These are phyloP conservation scores for Heliothis virescens DNA, from an alignment of 1,140 invertebrate species.

Conservation along the genomic window DNA sequence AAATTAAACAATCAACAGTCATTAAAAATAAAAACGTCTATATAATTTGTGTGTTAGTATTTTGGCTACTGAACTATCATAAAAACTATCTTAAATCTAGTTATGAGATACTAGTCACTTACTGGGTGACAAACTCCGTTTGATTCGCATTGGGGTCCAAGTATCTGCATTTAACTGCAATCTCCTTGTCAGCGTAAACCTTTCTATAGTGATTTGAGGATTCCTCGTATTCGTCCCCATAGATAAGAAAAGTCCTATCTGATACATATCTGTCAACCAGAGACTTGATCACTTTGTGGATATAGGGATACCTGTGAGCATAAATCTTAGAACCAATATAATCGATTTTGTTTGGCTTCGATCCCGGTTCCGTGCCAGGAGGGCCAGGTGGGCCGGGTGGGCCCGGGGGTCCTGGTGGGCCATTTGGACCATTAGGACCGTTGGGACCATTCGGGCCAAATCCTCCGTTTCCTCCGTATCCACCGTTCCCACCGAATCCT, in stretches of 20 bases:
- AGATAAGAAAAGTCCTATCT: slow-evolving; percentile 62
- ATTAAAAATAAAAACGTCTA: no score
- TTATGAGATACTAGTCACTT: slow-evolving; percentile 57
- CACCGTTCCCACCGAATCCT: slow-evolving; percentile 62
- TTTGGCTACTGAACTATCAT: no score
- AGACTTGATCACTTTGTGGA: slow-evolving; percentile 70
- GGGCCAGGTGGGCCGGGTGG: slow-evolving; percentile 50
- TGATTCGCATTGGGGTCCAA: slow-evolving; percentile 61
- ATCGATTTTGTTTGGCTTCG: slow-evolving; percentile 63
- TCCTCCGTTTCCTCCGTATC: slow-evolving; percentile 71
- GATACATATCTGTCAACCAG: slow-evolving; percentile 73
- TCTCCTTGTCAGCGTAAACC: slow-evolving; percentile 63
- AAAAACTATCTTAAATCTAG: background rate
- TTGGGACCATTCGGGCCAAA: slow-evolving; percentile 53
- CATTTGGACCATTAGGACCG: slow-evolving; percentile 60
- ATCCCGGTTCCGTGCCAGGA: background rate
- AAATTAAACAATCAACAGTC: no score
- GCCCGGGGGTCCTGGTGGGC: slow-evolving; percentile 55
- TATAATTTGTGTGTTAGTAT: no score
- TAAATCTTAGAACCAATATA: slow-evolving; percentile 72
- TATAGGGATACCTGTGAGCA: slow-evolving; percentile 73
- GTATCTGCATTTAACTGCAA: slow-evolving; percentile 73
- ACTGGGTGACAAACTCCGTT: slow-evolving; percentile 71
- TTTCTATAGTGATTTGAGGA: slow-evolving; percentile 65
- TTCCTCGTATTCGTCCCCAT: slow-evolving; percentile 71